These are phyloP conservation scores for Oreochromis tanganicae DNA, from an alignment of 2,113 vertebrate genomes.

Conservation along the genomic window DNA sequence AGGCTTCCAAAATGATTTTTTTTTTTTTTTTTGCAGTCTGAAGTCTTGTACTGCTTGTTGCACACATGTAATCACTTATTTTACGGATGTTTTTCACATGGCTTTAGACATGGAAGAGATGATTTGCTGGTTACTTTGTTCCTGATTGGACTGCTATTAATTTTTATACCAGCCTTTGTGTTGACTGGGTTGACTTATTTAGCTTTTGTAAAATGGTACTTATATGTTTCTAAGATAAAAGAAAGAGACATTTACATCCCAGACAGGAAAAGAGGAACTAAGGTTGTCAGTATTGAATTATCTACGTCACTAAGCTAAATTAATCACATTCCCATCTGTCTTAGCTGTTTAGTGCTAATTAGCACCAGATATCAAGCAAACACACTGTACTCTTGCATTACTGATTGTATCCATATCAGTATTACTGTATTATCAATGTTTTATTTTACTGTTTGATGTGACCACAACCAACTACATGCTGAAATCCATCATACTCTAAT, in stretches of 20 bases:
- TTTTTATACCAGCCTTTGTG: not conserved
- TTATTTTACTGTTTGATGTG: not conserved
- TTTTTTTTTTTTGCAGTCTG: not conserved
- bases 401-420: not conserved
- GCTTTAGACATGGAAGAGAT: not conserved
- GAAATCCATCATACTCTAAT: not conserved
- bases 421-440: not conserved
- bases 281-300: not conserved
- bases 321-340: not conserved
- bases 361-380: not conserved
- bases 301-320: not conserved
- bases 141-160: not conserved
- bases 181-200: not conserved
- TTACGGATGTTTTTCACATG: not conserved
- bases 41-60: not conserved
- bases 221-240: not conserved
- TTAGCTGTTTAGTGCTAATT: not conserved
- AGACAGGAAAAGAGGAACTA: not conserved
- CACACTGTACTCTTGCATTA: not conserved
- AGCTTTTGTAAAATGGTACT: not conserved
- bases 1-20: not conserved
- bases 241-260: not conserved
- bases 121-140: not conserved
- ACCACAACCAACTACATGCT: not conserved
- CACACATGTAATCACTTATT: not conserved